Conservation (phyloP, 2,113 vertebrate genomes). For the Globicephala melas region DNA sequence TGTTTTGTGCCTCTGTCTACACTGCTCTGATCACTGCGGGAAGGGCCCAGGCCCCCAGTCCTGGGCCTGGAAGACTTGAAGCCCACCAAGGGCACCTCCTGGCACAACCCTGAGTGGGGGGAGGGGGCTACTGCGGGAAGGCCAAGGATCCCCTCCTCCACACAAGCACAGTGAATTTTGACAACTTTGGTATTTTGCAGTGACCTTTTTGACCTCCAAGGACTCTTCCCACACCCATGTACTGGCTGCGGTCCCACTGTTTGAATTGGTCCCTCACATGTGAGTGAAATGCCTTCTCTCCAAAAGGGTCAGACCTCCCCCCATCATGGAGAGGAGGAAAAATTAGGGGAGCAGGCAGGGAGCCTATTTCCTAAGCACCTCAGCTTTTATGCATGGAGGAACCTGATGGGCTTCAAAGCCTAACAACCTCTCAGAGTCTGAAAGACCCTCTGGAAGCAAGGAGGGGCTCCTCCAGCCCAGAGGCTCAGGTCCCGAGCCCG, state of each 20-base stretch:
- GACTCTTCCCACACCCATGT: not conserved
- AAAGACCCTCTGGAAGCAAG: not conserved
- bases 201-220: not conserved
- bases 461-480: not conserved
- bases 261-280: not conserved
- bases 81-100: not conserved
- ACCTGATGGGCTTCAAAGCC: not conserved
- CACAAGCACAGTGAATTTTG: not conserved
- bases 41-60: not conserved
- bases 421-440: not conserved
- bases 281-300: not conserved
- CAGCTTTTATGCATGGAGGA: not conserved
- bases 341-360: not conserved
- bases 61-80: not conserved
- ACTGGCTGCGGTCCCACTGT: not conserved
- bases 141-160: no score
- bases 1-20: no score
- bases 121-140: fast-evolving
- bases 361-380: not conserved
- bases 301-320: not conserved
- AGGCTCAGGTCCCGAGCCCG: not conserved
- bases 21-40: not conserved
- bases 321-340: not conserved
- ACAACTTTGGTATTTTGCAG: not conserved
- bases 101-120: fast-evolving